Percentiles rank a stretch among this genome's conserved stretches.
Conservation (phyloP, 2,113 vertebrate genomes). For the Dascyllus trimaculatus region DNA sequence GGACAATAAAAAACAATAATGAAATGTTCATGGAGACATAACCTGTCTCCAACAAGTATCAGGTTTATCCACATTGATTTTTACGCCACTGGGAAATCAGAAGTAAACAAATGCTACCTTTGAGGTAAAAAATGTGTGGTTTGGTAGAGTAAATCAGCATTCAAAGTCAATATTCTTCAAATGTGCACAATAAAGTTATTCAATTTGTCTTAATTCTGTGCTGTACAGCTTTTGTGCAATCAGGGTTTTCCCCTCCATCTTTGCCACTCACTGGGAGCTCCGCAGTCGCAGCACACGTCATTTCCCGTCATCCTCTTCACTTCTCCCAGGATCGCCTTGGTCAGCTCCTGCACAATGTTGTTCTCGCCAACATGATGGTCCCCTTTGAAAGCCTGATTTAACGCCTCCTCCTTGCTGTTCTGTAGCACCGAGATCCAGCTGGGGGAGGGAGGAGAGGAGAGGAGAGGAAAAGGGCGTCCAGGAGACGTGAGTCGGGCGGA, state of each 20-base stretch:
- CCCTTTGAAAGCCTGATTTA: constrained; percentile 98
- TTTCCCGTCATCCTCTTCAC: constrained; percentile 98
- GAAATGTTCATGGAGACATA: too few relatives aligned
- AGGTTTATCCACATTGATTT: too few relatives aligned
- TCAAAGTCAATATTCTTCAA: too few relatives aligned
- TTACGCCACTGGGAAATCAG: too few relatives aligned
- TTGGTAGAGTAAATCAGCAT: too few relatives aligned
- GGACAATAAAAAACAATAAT: too few relatives aligned
- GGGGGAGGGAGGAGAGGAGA: constrained; percentile 12
- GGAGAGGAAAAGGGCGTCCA: background rate
- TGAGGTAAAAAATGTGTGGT: too few relatives aligned
- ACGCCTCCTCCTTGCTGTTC: constrained; percentile 98
- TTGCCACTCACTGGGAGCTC: constrained; percentile 91
- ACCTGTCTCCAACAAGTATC: too few relatives aligned
- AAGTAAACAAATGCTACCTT: too few relatives aligned
- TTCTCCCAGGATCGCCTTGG: constrained; percentile 96
- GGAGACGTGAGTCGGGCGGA: background rate
- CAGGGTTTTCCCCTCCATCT: background rate
- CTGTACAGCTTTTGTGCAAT: background rate
- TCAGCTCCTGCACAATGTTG: constrained; percentile 98
- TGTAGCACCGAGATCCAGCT: constrained; percentile 99
- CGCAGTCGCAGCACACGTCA: constrained; percentile 96
- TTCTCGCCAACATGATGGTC: constrained; percentile 96
- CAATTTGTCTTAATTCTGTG: too few relatives aligned
- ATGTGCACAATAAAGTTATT: too few relatives aligned